Conservation (phyloP, 2,113 vertebrate species). For the Burhinus oedicnemus region DNA sequence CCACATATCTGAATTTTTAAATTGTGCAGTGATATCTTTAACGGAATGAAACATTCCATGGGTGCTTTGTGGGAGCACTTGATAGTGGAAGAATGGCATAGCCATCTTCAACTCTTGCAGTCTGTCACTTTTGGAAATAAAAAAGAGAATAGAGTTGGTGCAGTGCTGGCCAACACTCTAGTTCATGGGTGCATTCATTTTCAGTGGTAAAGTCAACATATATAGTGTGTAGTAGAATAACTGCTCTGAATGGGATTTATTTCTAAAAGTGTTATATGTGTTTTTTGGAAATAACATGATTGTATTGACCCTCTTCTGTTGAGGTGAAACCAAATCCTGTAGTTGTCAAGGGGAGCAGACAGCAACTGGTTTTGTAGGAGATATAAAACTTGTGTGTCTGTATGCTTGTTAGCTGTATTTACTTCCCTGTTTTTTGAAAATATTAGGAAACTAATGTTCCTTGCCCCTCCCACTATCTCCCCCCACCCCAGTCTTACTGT, state of each 20-base stretch:
- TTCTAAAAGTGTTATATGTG: background rate
- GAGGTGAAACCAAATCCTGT: background rate
- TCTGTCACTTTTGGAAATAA: background rate
- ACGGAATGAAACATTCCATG: background rate
- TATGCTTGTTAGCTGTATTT: background rate
- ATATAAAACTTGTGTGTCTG: background rate
- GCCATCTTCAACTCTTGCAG: background rate
- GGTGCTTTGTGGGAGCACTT: background rate
- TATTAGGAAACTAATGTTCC: background rate
- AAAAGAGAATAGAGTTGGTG: background rate
- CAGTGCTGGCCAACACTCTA: background rate
- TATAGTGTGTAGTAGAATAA: background rate
- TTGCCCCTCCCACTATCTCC: background rate
- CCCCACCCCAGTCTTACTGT: background rate
- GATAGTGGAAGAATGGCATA: rapidly evolving
- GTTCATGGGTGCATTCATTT: background rate
- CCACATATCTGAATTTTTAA: background rate
- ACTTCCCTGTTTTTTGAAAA: background rate
- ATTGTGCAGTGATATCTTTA: background rate
- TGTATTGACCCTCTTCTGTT: background rate
- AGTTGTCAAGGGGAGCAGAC: background rate
- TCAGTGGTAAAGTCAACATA: background rate
- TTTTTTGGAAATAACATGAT: background rate
- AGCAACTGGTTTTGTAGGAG: background rate
- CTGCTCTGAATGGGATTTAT: background rate